Base-by-base conservation (phyloP, 2,888 invertebrate genomes). In the Tipula vernalis region DNA sequence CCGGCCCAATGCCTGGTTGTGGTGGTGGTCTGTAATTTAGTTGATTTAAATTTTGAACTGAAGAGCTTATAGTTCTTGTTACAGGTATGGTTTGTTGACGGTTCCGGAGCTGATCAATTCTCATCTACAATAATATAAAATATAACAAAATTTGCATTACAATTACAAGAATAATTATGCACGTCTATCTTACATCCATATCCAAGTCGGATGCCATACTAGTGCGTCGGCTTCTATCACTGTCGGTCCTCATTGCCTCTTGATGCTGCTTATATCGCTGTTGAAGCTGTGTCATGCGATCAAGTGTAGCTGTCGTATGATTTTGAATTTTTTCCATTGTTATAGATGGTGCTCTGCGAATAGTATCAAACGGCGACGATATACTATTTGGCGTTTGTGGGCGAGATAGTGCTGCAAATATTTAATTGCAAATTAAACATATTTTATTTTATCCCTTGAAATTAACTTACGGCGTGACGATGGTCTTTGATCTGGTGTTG, bases 191-290 rank as follows among this genome's bases (percentile, higher is more conserved):
- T 88, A 90, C 90, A 90, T 91, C 91, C 36, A 90, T 90, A 51
- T 88, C 87, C 4, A 89, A 88, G n/a, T 89, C 88, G 18, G 88
- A 89, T 47, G 89, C 89, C 10, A 87, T 89, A 39, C 88, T 88
- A 8, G 87, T 86, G 57, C 88, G 87, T 41, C 88, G 87, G 18
- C 86, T 86, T 12, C 85, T 86, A 39, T 87, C 87, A 39, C 86
- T 87, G 15, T 87, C 88, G 36, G 86, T 85, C 44, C 91, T 91
- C 92, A 93, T 93, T 13, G 92, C 91, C 47, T 93, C 91, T 90
- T 93, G 94, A 89, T 94, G 94, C 88, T 93, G 93, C 57, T 93
- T 92, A 88, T 94, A 94, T 83, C 94, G 91, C 89, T 93, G 93
- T 89, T 94, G 93, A 85, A 94, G 89, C 42, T 90, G 87, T 10